phyloP scores from a whole-genome alignment of 2,113 vertebrate species.

The Entomyzon cyanotis region DNA sequence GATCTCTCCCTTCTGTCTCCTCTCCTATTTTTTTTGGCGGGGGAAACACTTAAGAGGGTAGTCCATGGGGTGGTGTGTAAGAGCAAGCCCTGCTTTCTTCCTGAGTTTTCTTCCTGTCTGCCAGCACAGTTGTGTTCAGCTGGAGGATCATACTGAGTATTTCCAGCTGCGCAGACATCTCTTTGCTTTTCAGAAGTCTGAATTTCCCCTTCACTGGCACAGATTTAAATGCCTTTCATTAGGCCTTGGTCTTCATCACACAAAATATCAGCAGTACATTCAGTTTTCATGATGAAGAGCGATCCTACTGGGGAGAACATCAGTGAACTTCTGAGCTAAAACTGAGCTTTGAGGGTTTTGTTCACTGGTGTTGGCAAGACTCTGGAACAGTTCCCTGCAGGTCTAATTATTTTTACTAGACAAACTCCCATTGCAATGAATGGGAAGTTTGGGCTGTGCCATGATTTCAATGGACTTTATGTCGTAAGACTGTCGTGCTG shows the following conservation, averaged over 20 bases:
- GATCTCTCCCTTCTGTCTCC: conserved; percentile 27
- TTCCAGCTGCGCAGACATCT: conserved; percentile 39
- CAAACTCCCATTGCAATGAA: conserved; percentile 16
- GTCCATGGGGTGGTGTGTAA: conserved; percentile 16
- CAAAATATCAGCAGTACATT: conserved; percentile 1
- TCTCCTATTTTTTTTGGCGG: conserved; percentile 27
- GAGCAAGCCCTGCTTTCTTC: conserved; percentile 28
- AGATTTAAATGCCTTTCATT: conserved; percentile 41
- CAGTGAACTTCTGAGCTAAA: conserved; percentile 52
- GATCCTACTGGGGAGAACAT: conserved; percentile 44
- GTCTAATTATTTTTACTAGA: conserved; percentile 67
- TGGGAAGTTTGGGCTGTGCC: not conserved
- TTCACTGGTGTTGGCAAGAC: conserved; percentile 43
- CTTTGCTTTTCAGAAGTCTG: conserved; percentile 30
- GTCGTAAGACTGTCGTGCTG: not conserved
- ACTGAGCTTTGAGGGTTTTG: conserved; percentile 59
- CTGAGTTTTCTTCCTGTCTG: conserved; percentile 35
- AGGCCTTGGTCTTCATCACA: conserved; percentile 35
- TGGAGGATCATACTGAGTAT: conserved; percentile 9
- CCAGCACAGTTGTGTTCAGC: conserved; percentile 34
- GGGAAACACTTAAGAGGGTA: not conserved
- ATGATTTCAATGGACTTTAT: not conserved
- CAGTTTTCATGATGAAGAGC: conserved; percentile 26
- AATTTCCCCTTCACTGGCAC: not conserved
- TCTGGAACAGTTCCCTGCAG: conserved; percentile 61